Conservation (phyloP, 2,797 vertebrate species). For the Gymnothorax reevesii region DNA sequence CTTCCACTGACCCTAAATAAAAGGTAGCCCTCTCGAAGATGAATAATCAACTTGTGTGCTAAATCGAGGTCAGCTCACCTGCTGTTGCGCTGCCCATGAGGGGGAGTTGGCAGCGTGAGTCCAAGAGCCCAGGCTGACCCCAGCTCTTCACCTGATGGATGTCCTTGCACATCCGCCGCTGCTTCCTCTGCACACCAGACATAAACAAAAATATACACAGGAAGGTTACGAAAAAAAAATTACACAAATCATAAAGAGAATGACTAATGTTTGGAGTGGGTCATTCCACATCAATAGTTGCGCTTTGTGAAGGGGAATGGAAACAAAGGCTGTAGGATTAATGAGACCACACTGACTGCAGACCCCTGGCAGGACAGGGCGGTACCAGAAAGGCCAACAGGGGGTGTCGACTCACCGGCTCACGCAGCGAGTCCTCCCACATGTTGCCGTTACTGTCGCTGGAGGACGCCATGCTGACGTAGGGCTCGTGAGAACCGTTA, state of each 20-base stretch:
- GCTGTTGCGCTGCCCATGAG: conserved; percentile 46
- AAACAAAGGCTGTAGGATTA: no score
- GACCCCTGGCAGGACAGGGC: not conserved
- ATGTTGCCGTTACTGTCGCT: conserved; percentile 84
- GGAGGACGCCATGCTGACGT: conserved; percentile 80
- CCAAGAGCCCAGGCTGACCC: conserved; percentile 69
- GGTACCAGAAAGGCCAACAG: not conserved
- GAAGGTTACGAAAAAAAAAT: not conserved
- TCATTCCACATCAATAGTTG: no score
- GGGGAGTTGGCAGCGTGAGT: conserved; percentile 65
- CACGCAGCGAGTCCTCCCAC: conserved; percentile 73
- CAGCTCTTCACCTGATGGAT: conserved; percentile 74
- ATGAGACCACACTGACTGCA: not conserved
- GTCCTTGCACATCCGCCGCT: conserved; percentile 79
- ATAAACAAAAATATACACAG: conserved; percentile 8
- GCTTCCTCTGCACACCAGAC: conserved; percentile 61
- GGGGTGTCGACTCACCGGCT: conserved; percentile 70
- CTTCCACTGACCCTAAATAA: no score
- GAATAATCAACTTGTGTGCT: no score
- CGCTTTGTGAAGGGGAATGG: no score
- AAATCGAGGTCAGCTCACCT: conserved; percentile 51
- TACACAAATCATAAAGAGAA: not conserved
- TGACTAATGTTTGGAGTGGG: no score
- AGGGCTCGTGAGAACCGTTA: conserved; percentile 85
- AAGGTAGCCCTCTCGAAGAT: no score